A percentile compares a stretch with the other conserved stretches of the same genome.
Conservation (phyloP, 1,140 invertebrate genomes). For the Aporrectodea caliginosa region DNA sequence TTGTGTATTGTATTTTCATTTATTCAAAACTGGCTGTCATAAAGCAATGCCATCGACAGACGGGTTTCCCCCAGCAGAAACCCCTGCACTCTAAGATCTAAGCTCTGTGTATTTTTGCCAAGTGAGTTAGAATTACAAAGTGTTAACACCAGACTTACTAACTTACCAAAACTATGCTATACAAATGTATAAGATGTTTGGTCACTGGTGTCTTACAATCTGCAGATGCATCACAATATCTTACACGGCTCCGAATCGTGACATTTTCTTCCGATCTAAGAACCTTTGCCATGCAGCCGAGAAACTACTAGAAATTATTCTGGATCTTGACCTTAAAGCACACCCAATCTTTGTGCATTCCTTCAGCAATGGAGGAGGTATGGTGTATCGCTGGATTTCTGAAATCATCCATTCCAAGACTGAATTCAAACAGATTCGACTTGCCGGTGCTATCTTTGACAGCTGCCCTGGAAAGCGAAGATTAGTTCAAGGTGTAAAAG, state of each 20-base stretch:
- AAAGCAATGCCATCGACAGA: no score
- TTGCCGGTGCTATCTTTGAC: no score
- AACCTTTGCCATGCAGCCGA: constrained; percentile 64
- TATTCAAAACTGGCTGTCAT: no score
- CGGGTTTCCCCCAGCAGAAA: no score
- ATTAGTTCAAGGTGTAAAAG: constrained; percentile 35
- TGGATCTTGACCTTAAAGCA: constrained; percentile 63
- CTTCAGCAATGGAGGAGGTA: constrained; percentile 75
- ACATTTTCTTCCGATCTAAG: constrained; percentile 64
- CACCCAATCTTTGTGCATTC: constrained; percentile 74
- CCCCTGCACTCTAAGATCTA: no score
- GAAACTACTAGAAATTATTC: constrained; percentile 65
- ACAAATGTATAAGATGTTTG: constrained; percentile 6
- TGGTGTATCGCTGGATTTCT: constrained; percentile 66
- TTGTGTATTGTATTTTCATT: no score
- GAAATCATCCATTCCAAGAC: constrained; percentile 35
- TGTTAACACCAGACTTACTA: neutral
- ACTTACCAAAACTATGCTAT: neutral
- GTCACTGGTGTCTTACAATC: constrained; percentile 36
- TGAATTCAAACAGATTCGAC: neutral
- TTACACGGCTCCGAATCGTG: constrained; percentile 71
- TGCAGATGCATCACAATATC: constrained; percentile 69
- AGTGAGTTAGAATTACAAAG: neutral
- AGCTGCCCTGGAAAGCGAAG: no score
- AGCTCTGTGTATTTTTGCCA: no score